Conservation (phyloP, 2,888 invertebrate genomes). For the Brassicogethes aeneus region DNA sequence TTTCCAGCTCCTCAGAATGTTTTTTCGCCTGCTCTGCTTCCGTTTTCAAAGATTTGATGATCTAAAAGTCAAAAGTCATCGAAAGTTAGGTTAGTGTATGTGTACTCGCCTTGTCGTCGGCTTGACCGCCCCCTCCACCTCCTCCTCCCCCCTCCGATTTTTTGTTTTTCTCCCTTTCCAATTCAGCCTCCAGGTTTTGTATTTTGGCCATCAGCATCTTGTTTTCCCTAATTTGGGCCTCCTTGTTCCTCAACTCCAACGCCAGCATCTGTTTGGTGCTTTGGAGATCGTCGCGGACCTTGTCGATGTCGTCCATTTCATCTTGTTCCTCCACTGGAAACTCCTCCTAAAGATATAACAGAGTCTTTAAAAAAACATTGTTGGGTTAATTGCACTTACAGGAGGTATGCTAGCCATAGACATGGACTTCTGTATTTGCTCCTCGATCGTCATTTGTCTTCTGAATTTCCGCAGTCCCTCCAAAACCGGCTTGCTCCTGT, state of each 20-base stretch:
- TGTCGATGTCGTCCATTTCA: constrained; percentile 87
- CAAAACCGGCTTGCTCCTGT: constrained; percentile 76
- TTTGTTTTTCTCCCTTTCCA: constrained; percentile 58
- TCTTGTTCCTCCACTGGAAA: constrained; percentile 52
- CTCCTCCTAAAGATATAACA: constrained; percentile 32
- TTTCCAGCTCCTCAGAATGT: constrained; percentile 71
- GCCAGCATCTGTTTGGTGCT: constrained; percentile 87
- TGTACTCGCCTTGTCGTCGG: constrained; percentile 38
- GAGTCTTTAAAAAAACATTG: too few species aligned
- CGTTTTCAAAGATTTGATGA: constrained; percentile 60
- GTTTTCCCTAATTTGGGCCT: constrained; percentile 70
- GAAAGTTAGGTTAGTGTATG: too few species aligned
- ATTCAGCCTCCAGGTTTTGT: constrained; percentile 71
- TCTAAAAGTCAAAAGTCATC: constrained; percentile 21
- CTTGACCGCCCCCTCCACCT: constrained; percentile 16
- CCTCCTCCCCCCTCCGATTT: constrained; percentile 11
- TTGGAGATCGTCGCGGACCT: constrained; percentile 81
- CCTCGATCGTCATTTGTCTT: constrained; percentile 83
- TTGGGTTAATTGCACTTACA: constrained; percentile 35
- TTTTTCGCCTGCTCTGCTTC: constrained; percentile 71
- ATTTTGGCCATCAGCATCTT: constrained; percentile 72
- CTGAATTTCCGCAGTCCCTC: constrained; percentile 80
- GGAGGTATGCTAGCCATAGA: constrained; percentile 53
- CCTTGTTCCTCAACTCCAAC: constrained; percentile 75
- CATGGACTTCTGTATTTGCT: constrained; percentile 77